Evolutionary conservation across 2,888 invertebrate genomes (phyloP).

Genomic region (Callyntrura sp.): DNA sequence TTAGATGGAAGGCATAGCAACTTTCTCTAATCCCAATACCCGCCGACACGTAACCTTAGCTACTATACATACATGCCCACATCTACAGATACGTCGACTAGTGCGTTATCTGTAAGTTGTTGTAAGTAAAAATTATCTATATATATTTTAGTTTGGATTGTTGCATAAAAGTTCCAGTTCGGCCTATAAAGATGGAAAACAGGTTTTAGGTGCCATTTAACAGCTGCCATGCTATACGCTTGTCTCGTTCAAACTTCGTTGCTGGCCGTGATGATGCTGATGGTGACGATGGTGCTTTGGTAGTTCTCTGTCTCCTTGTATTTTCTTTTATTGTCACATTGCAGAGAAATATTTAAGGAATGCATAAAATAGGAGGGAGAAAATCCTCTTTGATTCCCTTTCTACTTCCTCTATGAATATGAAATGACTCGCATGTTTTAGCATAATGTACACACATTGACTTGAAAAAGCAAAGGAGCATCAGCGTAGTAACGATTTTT

Average conservation of each 20-base stretch:
- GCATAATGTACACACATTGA: neutral
- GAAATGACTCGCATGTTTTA: neutral
- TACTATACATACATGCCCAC: conserved; percentile 5
- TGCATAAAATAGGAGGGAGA: neutral
- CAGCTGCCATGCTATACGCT: conserved; percentile 28
- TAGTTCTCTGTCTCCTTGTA: neutral
- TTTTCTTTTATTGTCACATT: neutral
- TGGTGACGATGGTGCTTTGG: neutral
- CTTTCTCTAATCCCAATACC: conserved; percentile 22
- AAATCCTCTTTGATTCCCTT: conserved; percentile 56
- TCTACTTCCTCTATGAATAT: conserved; percentile 15
- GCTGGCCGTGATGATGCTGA: neutral
- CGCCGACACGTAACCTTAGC: neutral
- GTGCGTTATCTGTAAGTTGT: too few species aligned
- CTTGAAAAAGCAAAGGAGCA: too few species aligned
- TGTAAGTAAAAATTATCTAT: too few species aligned
- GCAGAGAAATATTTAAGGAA: conserved; percentile 23
- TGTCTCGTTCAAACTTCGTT: neutral
- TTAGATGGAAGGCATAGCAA: too few species aligned
- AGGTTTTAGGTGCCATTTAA: conserved; percentile 72
- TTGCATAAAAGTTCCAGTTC: too few species aligned
- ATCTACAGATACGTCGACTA: neutral
- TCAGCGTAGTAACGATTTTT: too few species aligned
- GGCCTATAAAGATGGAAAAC: conserved; percentile 39
- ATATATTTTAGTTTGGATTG: neutral